Percentiles rank a stretch among this genome's conserved stretches.
These are phyloP conservation scores for Suillia variegata DNA, from an alignment of 2,888 invertebrate genomes.

Conservation along the genomic window DNA sequence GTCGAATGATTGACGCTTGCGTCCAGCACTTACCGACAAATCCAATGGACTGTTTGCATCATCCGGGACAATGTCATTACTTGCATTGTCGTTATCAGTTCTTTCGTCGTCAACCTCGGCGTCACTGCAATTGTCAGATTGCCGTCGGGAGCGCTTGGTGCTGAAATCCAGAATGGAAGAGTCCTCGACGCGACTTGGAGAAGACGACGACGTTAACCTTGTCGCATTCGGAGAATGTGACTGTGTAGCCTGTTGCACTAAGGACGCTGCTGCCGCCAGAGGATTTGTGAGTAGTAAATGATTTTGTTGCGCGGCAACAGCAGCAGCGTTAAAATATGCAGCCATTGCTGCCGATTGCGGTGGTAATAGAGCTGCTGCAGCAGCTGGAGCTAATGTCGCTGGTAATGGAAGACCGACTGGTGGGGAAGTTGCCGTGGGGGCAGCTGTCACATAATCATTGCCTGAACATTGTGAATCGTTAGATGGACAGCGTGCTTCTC, in stretches of 20 bases:
- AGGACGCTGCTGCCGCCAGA: conserved; percentile 72
- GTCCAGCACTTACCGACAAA: conserved; percentile 74
- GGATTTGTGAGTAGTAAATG: conserved; percentile 78
- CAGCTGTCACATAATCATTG: conserved; percentile 62
- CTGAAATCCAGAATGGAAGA: conserved; percentile 80
- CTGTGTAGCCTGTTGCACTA: conserved; percentile 60
- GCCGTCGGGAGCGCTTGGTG: conserved; percentile 68
- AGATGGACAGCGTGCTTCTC: conserved; percentile 76
- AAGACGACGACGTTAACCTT: conserved; percentile 55
- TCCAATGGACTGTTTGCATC: conserved; percentile 70
- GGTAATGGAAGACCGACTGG: conserved; percentile 71
- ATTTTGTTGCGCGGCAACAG: conserved; percentile 76
- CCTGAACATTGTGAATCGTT: conserved; percentile 78
- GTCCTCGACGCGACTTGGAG: conserved; percentile 59
- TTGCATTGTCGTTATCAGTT: conserved; percentile 58
- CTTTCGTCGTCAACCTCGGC: conserved; percentile 39
- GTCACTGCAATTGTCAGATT: conserved; percentile 54
- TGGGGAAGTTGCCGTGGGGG: conserved; percentile 66
- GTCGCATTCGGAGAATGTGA: conserved; percentile 53
- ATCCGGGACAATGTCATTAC: conserved; percentile 56
- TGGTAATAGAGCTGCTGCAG: conserved; percentile 70
- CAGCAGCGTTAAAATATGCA: conserved; percentile 75
- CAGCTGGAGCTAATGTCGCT: conserved; percentile 71
- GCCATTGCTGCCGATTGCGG: conserved; percentile 84
- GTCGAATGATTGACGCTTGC: conserved; percentile 75